Percentiles rank a stretch among this genome's conserved stretches.
Conservation (phyloP, 2,888 invertebrate genomes). For the Melanostoma mellinum region DNA sequence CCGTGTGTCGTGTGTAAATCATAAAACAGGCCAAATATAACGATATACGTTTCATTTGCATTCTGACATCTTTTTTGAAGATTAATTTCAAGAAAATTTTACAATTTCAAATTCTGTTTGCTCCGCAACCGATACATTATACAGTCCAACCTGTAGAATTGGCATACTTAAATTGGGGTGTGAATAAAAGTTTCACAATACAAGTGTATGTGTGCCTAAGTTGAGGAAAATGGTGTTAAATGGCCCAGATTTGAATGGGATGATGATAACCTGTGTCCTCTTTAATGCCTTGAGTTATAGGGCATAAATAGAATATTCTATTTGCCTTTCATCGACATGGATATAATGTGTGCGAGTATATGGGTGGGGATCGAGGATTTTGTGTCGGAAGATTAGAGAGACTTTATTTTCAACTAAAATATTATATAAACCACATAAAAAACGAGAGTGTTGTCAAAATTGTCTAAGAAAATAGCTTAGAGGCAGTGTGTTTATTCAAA, state of each 20-base stretch:
- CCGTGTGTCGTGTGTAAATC: background rate
- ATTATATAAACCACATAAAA: background rate
- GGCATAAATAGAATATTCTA: slow-evolving; percentile 31
- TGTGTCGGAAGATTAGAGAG: background rate
- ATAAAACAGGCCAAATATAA: background rate
- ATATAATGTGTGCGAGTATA: background rate
- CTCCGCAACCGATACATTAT: background rate
- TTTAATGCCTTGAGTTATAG: slow-evolving; percentile 17
- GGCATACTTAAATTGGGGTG: background rate
- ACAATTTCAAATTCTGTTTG: slow-evolving; percentile 28
- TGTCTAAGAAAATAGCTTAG: slow-evolving; percentile 30
- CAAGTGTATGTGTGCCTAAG: slow-evolving; percentile 2
- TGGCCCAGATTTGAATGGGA: slow-evolving; percentile 15
- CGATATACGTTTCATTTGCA: slow-evolving; percentile 17
- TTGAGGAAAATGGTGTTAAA: slow-evolving; percentile 22
- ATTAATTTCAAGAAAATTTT: slow-evolving; percentile 43
- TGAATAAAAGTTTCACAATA: slow-evolving; percentile 15
- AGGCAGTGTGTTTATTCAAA: slow-evolving; percentile 6
- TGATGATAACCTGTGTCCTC: too few species aligned
- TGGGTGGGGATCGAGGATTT: background rate
- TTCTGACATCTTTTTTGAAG: slow-evolving; percentile 33
- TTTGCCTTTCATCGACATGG: slow-evolving; percentile 18
- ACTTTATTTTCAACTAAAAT: slow-evolving; percentile 17
- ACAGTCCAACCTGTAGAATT: slow-evolving; percentile 32
- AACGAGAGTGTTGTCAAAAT: slow-evolving; percentile 15